Evolutionary conservation across 2,113 vertebrate genomes (phyloP).

Genomic region (Nestor notabilis): DNA sequence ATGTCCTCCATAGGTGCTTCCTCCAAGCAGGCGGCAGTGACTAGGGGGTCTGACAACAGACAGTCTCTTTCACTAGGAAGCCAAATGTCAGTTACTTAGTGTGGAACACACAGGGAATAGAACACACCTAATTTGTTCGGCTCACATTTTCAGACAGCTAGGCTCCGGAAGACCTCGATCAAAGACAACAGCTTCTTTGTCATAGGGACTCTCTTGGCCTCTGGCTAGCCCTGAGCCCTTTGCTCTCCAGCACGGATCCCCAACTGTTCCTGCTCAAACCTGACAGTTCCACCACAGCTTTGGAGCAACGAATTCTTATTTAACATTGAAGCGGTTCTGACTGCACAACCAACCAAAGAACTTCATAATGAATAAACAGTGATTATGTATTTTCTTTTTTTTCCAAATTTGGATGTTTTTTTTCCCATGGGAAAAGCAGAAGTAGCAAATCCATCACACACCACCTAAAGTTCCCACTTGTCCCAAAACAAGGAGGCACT

Average conservation of each 20-base stretch:
- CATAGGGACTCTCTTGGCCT: not conserved
- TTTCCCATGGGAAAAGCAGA: not conserved
- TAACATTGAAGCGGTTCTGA: not conserved
- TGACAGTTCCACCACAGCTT: not conserved
- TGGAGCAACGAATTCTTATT: not conserved
- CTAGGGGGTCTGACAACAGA: not conserved
- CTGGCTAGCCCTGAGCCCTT: not conserved
- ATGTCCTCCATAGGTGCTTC: not conserved
- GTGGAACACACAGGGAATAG: not conserved
- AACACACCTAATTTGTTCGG: not conserved
- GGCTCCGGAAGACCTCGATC: not conserved
- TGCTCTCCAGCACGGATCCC: not conserved
- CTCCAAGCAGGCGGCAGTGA: not conserved
- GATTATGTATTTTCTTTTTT: not conserved
- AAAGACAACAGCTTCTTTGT: conserved; percentile 8
- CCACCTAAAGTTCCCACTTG: not conserved
- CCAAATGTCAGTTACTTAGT: not conserved
- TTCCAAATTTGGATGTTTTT: not conserved
- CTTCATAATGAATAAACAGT: not conserved
- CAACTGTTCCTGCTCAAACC: not conserved
- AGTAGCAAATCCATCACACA: not conserved
- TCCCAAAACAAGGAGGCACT: not conserved
- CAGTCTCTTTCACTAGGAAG: not conserved
- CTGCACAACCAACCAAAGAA: not conserved
- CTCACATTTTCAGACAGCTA: not conserved